Percentiles rank a stretch among this genome's conserved stretches.
These are phyloP conservation scores for silkworm (Bombyx mori) DNA, from an alignment of 1,140 invertebrate species.

Conservation along the genomic window DNA sequence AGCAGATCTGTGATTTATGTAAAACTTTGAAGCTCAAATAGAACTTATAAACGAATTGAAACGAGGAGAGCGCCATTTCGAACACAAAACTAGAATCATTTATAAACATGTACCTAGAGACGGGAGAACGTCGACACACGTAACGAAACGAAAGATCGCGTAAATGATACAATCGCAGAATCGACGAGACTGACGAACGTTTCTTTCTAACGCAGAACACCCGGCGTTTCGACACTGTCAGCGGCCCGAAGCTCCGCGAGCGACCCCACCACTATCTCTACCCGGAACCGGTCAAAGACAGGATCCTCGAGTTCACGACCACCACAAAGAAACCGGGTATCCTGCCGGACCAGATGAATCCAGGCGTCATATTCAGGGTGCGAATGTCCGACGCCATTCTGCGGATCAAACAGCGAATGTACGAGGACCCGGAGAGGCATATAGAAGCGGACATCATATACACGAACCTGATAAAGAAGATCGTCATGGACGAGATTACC, in stretches of 20 bases:
- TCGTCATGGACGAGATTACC: slow-evolving; percentile 60
- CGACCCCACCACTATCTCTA: slow-evolving; percentile 55
- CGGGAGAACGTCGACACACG: no score
- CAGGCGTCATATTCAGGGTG: slow-evolving; percentile 57
- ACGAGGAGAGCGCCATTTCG: no score
- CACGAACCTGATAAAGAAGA: slow-evolving; percentile 58
- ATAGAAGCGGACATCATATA: slow-evolving; percentile 63
- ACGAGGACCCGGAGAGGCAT: slow-evolving; percentile 59
- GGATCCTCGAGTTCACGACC: slow-evolving; percentile 44
- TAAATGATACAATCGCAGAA: no score
- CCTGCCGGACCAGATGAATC: slow-evolving; percentile 58
- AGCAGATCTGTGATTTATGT: no score
- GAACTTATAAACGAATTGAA: no score
- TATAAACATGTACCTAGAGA: no score
- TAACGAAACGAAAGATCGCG: no score
- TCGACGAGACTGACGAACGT: no score
- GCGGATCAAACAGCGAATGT: slow-evolving; percentile 59
- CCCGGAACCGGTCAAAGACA: slow-evolving; percentile 55
- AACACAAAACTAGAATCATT: no score
- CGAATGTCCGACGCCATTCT: slow-evolving; percentile 60
- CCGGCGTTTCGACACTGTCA: slow-evolving; percentile 35
- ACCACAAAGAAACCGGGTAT: slow-evolving; percentile 47
- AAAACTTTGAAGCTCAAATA: no score
- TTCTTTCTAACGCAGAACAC: slow-evolving; percentile 41
- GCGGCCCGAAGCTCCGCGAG: slow-evolving; percentile 46